Base-by-base conservation (phyloP, 2,888 invertebrate species). In the Myopa testacea region DNA sequence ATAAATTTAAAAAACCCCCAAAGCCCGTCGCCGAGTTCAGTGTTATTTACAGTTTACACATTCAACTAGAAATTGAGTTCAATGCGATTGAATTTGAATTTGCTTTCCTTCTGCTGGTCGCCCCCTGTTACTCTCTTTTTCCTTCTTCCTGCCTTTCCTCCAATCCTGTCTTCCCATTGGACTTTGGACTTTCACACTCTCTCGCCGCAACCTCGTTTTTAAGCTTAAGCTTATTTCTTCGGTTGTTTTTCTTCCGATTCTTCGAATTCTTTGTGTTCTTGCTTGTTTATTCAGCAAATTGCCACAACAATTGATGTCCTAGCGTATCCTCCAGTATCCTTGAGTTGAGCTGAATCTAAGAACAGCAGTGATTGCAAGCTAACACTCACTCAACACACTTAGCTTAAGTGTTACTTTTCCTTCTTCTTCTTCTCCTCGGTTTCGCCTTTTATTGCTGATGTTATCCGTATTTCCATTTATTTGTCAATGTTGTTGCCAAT, bases 241-340 rank as follows among this genome's bases (percentile, higher is more conserved):
- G 26, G 50, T 12, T 19, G 7, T 69, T 69, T 52, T 50, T n/a
- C 10, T 52, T 69, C 26, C n/a, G n/a, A 10, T 16, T n/a, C n/a
- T 52, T 26, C 26, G 16, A 12, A 52, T n/a, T 55, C 34, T 72
- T 38, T 2, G 14, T 67, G n/a, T 8, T 34, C 45, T 62, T 65
- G 34, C 67, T 75, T 67, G 65, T 74, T 63, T 74, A 63, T 74
- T 55, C 52, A 75, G 45, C 67, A 75, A 55, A 75, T 67, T 67
- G 75, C 55, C 52, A 34, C 62, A 45, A 63, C 73, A 73, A 73
- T 73, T 63, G 73, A 73, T 73, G 62, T 73, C 73, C 73, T 73
- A 34, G 16, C 71, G 12, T n/a, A 19, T 52, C 37, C 55, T 34
- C 5, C 3, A 12, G 34, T n/a, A 19, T 19, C 34, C 62, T 10